These are phyloP conservation scores for Spodoptera picta DNA, from an alignment of 2,888 invertebrate genomes.

Conservation along the genomic window DNA sequence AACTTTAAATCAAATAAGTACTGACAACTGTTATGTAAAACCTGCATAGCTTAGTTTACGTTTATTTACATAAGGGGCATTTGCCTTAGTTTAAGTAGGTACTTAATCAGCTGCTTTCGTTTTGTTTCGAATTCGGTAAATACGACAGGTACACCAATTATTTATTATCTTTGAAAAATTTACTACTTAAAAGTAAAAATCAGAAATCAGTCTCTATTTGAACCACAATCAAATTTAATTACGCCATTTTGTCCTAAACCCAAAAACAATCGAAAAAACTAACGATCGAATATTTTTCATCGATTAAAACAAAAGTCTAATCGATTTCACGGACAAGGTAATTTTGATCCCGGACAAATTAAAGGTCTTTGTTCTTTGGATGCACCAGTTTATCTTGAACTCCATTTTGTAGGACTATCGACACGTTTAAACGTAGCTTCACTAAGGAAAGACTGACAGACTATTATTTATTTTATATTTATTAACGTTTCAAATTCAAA, in stretches of 20 bases:
- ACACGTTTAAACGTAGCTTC: neutral
- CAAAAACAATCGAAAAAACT: conserved; percentile 13
- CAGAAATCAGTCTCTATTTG: neutral
- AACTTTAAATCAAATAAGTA: no score
- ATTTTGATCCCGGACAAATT: conserved; percentile 69
- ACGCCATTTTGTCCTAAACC: conserved; percentile 7
- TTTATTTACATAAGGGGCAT: no score
- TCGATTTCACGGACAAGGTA: conserved; percentile 68
- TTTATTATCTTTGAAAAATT: no score
- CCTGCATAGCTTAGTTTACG: no score
- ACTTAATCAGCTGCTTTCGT: no score
- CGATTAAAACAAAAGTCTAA: conserved; percentile 55
- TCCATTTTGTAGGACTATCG: conserved; percentile 5
- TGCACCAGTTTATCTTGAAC: conserved; percentile 55
- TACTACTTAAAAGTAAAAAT: neutral
- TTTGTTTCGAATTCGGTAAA: no score
- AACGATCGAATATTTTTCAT: conserved; percentile 20
- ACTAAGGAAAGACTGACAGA: no score
- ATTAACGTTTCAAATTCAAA: no score
- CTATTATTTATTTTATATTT: no score
- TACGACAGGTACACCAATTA: no score
- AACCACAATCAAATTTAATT: conserved; percentile 31
- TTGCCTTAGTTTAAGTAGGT: no score
- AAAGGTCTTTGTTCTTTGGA: conserved; percentile 66
- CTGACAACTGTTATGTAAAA: no score